Evolutionary conservation across 92 coral and sea anemone genomes (phyloP).

Genomic region (Phenganax stokvisi): DNA sequence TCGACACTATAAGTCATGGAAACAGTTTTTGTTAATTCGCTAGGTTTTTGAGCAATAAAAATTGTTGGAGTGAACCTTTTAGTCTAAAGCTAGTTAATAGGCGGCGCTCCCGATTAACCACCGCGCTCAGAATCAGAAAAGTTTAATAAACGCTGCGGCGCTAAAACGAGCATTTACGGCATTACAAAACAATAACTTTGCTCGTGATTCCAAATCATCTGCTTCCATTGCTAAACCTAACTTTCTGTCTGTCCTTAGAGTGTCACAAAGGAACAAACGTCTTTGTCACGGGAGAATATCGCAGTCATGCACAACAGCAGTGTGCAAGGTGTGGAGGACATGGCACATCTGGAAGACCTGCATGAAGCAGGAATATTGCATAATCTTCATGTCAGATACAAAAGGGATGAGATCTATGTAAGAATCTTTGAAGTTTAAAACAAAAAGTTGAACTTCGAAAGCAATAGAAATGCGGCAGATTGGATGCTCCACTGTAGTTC

Average conservation of each 20-base stretch:
- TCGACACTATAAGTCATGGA: too few relatives aligned
- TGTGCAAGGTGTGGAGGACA: constrained; percentile 91
- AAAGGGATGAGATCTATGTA: constrained; percentile 84
- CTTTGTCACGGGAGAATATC: constrained; percentile 76
- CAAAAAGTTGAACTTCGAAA: too few relatives aligned
- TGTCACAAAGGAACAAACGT: constrained; percentile 64
- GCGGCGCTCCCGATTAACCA: too few relatives aligned
- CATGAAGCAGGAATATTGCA: constrained; percentile 97
- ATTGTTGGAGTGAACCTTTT: too few relatives aligned
- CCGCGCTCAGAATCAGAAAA: too few relatives aligned
- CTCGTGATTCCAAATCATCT: neutral
- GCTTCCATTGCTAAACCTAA: neutral
- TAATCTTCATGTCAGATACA: constrained; percentile 80
- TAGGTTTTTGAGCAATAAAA: too few relatives aligned
- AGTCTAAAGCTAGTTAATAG: too few relatives aligned
- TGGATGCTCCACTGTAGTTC: too few relatives aligned
- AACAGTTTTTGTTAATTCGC: too few relatives aligned
- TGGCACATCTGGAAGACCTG: constrained; percentile 95
- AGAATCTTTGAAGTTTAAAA: constrained; percentile 34
- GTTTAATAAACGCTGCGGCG: too few relatives aligned
- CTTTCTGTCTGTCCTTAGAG: constrained; percentile 42
- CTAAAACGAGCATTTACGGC: too few relatives aligned
- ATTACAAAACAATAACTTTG: neutral
- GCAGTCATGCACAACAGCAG: constrained; percentile 85
- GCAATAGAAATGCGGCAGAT: too few relatives aligned